Conservation (phyloP, 2,113 vertebrate genomes). For the Sminthopsis crassicaudata region DNA sequence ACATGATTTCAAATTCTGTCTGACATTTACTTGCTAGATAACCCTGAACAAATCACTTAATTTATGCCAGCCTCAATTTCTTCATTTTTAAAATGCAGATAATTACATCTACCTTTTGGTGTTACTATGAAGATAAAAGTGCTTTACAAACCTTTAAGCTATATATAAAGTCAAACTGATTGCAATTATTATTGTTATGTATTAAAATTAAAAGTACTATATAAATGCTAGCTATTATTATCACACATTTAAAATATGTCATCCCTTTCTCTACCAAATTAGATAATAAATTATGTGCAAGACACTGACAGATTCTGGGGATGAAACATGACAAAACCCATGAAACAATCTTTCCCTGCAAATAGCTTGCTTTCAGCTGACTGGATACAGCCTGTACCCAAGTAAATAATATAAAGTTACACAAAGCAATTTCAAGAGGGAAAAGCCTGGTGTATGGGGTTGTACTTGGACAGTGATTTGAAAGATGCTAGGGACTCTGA, state of each 20-base stretch:
- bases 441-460: background rate
- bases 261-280: background rate
- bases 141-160: background rate
- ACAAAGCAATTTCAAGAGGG: background rate
- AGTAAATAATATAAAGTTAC: background rate
- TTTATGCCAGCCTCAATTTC: background rate
- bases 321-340: background rate
- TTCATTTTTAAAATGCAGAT: background rate
- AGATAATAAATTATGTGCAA: background rate
- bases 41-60: background rate
- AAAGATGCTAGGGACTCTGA: background rate
- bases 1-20: background rate
- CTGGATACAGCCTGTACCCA: background rate
- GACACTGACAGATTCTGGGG: background rate
- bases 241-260: background rate
- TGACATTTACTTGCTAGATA: background rate
- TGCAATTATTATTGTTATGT: background rate
- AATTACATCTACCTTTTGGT: background rate
- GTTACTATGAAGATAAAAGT: background rate
- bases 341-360: background rate
- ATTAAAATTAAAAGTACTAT: background rate
- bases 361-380: background rate
- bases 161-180: background rate
- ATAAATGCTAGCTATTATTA: background rate
- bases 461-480: background rate